Evolutionary conservation across 2,888 invertebrate genomes (phyloP).

Genomic region (Microchrysa polita): DNA sequence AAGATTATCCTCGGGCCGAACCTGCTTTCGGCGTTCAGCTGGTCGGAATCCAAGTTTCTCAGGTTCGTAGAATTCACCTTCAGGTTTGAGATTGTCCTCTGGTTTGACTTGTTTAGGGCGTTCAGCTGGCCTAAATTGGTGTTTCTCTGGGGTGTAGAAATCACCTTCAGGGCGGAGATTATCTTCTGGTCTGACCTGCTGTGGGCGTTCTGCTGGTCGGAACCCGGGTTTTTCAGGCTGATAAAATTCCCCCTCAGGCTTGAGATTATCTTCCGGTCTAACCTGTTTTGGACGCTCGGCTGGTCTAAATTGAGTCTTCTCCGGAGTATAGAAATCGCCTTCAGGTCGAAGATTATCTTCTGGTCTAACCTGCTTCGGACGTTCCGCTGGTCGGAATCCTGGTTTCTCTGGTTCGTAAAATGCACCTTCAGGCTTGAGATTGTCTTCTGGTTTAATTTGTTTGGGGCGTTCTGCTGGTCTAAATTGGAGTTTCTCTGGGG

Average conservation of each 20-base stretch:
- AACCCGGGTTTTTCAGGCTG: constrained; percentile 61
- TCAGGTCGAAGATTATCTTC: constrained; percentile 64
- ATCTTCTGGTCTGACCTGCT: constrained; percentile 60
- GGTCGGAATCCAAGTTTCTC: constrained; percentile 65
- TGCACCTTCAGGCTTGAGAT: constrained; percentile 71
- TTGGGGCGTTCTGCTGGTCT: constrained; percentile 69
- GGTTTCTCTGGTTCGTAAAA: constrained; percentile 64
- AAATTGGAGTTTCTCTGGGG: constrained; percentile 66
- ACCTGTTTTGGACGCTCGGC: constrained; percentile 67
- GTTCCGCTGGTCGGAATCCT: constrained; percentile 63
- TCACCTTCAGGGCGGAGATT: constrained; percentile 64
- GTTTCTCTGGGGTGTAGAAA: constrained; percentile 63
- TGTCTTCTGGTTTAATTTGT: constrained; percentile 69
- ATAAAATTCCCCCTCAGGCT: constrained; percentile 65
- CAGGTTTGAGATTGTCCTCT: constrained; percentile 62
- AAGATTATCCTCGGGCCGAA: constrained; percentile 72
- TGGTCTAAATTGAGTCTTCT: constrained; percentile 61
- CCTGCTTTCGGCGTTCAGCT: constrained; percentile 64
- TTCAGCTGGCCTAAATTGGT: constrained; percentile 65
- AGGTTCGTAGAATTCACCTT: constrained; percentile 65
- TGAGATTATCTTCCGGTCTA: constrained; percentile 63
- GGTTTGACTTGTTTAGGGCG: constrained; percentile 61
- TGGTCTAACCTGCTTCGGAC: constrained; percentile 62
- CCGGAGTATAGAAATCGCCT: constrained; percentile 61
- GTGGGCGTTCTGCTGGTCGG: constrained; percentile 42